A percentile compares a stretch with the other conserved stretches of the same genome.
phyloP scores from a whole-genome alignment of 2,113 vertebrate genomes.

The Callipepla californica region DNA sequence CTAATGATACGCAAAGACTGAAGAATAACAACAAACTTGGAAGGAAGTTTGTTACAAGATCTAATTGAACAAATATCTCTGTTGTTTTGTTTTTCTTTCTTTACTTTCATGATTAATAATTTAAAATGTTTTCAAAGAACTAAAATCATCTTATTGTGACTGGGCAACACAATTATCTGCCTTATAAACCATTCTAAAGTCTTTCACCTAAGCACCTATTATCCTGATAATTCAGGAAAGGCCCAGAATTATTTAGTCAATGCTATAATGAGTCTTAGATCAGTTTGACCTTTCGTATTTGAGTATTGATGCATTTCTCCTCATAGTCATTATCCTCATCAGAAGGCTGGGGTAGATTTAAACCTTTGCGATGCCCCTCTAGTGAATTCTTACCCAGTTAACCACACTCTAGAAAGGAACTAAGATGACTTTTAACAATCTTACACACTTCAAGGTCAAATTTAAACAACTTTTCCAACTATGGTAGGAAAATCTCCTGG shows the following conservation, averaged over 20 bases:
- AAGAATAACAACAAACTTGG: not conserved
- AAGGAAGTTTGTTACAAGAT: not conserved
- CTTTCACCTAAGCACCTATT: not conserved
- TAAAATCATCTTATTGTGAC: not conserved
- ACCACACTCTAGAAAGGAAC: fast-evolving
- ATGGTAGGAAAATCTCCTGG: not conserved
- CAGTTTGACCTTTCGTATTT: not conserved
- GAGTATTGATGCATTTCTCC: not conserved
- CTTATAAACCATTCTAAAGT: not conserved
- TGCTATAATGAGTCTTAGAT: not conserved
- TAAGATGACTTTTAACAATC: not conserved
- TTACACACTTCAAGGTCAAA: not conserved
- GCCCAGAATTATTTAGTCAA: not conserved
- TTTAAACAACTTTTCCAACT: not conserved
- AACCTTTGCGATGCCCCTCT: not conserved
- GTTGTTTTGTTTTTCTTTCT: not conserved
- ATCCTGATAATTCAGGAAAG: not conserved
- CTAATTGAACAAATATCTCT: not conserved
- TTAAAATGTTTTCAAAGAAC: not conserved
- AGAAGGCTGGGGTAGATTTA: fast-evolving
- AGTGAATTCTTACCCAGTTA: fast-evolving
- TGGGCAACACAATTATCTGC: not conserved
- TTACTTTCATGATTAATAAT: not conserved
- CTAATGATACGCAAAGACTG: not conserved
- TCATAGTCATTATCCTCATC: fast-evolving